A percentile compares a stretch with the other conserved stretches of the same genome.
phyloP scores from a whole-genome alignment of 2,797 vertebrate genomes.

The Falco novaeseelandiae region DNA sequence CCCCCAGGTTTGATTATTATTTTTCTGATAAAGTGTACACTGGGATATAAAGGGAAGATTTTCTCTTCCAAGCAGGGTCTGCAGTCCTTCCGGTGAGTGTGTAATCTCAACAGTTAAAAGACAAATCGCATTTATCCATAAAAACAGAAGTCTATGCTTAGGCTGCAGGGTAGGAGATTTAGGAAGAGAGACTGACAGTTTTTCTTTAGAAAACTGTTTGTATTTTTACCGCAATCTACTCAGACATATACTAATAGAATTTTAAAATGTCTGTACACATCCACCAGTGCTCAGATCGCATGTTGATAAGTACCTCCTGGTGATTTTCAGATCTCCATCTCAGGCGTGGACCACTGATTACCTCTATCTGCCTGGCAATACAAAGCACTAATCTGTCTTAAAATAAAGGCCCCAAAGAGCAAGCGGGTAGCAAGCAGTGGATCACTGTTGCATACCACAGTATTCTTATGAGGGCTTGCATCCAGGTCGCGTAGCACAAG shows the following conservation, averaged over 20 bases:
- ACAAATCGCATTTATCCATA: slow-evolving; percentile 15
- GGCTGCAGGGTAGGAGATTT: slow-evolving; percentile 45
- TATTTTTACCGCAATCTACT: slow-evolving; percentile 17
- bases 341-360: neutral
- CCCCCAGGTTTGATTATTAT: slow-evolving; percentile 22
- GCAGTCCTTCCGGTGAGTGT: neutral
- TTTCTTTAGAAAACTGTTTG: slow-evolving; percentile 41
- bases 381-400: slow-evolving; percentile 11
- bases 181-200: slow-evolving; percentile 1
- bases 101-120: slow-evolving; percentile 56
- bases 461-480: neutral
- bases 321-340: slow-evolving; percentile 13
- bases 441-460: neutral
- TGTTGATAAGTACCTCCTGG: neutral
- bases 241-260: slow-evolving; percentile 55
- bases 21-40: slow-evolving; percentile 50
- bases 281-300: neutral
- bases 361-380: neutral
- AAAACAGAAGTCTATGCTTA: slow-evolving; percentile 43
- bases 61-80: neutral
- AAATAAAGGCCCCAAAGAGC: neutral
- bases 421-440: rapidly evolving
- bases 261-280: slow-evolving; percentile 52
- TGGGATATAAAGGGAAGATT: slow-evolving; percentile 38
- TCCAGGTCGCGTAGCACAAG: neutral